Evolutionary conservation across 2,113 vertebrate genomes (phyloP).

Genomic region (Callionymus lyra): DNA sequence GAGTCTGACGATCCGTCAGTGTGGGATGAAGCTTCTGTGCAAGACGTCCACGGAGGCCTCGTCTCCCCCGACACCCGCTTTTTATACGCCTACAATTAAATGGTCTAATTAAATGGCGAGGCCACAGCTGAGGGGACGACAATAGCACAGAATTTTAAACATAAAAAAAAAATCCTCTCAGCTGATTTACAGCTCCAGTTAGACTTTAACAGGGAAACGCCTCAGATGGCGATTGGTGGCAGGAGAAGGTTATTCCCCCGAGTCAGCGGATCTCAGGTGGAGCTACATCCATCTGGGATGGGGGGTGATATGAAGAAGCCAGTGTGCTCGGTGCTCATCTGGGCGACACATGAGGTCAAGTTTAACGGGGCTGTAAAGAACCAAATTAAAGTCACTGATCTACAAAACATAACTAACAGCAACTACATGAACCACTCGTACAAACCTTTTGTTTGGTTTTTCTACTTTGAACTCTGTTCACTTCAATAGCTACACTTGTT

Average conservation of each 20-base stretch:
- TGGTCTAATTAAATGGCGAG: constrained; percentile 58
- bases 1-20: too few relatives aligned
- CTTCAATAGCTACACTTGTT: too few relatives aligned
- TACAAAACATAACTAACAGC: background rate
- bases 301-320: constrained; percentile 8
- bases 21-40: background rate
- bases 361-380: constrained; percentile 6
- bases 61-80: constrained; percentile 42
- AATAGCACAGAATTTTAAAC: constrained; percentile 32
- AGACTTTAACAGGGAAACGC: constrained; percentile 19
- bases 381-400: constrained; percentile 1
- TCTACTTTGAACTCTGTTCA: too few relatives aligned
- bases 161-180: too few relatives aligned
- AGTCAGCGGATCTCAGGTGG: constrained; percentile 41
- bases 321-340: constrained; percentile 23
- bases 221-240: constrained; percentile 25
- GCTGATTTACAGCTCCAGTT: constrained; percentile 29
- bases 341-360: constrained; percentile 47
- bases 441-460: too few relatives aligned
- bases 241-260: constrained; percentile 22
- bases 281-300: constrained; percentile 26
- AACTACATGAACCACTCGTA: too few relatives aligned
- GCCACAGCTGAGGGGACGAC: constrained; percentile 51
- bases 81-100: constrained; percentile 61
- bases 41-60: constrained; percentile 20